Percentiles rank a stretch among this genome's conserved stretches.
Conservation (phyloP, 2,888 invertebrate species). For the Mythimna pallens region DNA sequence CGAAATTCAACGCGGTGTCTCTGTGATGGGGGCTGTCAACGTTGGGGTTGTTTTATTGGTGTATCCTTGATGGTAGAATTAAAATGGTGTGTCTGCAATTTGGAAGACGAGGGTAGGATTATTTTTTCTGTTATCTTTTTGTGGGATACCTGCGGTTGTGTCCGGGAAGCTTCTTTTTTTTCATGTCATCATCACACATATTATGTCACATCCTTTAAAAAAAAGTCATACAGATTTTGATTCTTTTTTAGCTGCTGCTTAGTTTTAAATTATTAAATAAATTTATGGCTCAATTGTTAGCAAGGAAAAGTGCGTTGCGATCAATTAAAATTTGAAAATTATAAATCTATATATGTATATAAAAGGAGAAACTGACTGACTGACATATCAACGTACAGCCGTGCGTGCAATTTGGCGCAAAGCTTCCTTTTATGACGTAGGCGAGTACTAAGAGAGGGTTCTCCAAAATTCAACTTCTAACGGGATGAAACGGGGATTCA, state of each 20-base stretch:
- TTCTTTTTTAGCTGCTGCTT: background rate
- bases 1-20: conserved; percentile 52
- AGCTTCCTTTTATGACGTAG: no score
- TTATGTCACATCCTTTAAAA: no score
- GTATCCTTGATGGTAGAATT: conserved; percentile 53
- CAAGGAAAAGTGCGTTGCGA: background rate
- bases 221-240: background rate
- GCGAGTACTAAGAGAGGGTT: no score
- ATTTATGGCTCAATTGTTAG: no score
- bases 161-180: background rate
- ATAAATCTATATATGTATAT: no score
- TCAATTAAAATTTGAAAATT: background rate
- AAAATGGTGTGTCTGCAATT: conserved; percentile 48
- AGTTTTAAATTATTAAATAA: no score
- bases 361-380: no score
- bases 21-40: conserved; percentile 46
- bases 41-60: conserved; percentile 48
- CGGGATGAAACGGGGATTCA: no score
- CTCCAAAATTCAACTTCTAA: no score
- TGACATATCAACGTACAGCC: no score
- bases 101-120: conserved; percentile 37
- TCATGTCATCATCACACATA: background rate
- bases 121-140: conserved; percentile 41
- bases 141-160: background rate
- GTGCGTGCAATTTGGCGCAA: no score